Evolutionary conservation across 2,888 invertebrate species (phyloP).

Genomic region (Xestia xanthographa): DNA sequence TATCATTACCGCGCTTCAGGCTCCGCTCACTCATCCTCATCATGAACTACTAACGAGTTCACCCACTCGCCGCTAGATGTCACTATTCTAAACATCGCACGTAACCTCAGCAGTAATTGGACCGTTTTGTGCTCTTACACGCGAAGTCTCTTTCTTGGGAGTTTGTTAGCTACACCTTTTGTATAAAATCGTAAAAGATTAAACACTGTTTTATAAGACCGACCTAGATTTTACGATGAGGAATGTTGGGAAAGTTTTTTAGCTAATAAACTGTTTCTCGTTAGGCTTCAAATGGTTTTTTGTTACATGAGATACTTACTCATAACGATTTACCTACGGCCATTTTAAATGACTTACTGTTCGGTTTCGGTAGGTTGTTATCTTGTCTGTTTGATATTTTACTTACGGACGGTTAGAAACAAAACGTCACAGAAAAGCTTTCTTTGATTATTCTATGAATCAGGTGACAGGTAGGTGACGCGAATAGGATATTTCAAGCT

Average conservation of each 20-base stretch:
- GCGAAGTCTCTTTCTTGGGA: slow-evolving; percentile 43
- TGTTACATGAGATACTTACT: neutral
- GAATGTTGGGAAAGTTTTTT: slow-evolving; percentile 27
- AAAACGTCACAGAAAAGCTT: too few species aligned
- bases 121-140: slow-evolving; percentile 51
- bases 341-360: too few species aligned
- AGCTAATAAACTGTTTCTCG: slow-evolving; percentile 13
- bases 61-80: slow-evolving; percentile 43
- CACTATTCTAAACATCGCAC: slow-evolving; percentile 41
- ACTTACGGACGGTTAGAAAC: too few species aligned
- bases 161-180: slow-evolving; percentile 60
- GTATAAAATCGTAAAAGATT: slow-evolving; percentile 54
- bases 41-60: slow-evolving; percentile 40
- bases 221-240: slow-evolving; percentile 58
- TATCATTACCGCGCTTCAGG: slow-evolving; percentile 42
- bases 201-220: slow-evolving; percentile 53
- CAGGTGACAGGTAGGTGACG: too few species aligned
- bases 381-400: too few species aligned
- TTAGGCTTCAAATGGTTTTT: neutral
- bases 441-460: too few species aligned
- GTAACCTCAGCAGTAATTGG: slow-evolving; percentile 59
- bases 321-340: neutral
- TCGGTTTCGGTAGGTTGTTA: too few species aligned
- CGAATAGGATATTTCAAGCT: too few species aligned
- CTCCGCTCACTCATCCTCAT: slow-evolving; percentile 6